A percentile compares a stretch with the other conserved stretches of the same genome.
phyloP scores from a whole-genome alignment of 2,797 vertebrate species.

The Nothura maculosa region DNA sequence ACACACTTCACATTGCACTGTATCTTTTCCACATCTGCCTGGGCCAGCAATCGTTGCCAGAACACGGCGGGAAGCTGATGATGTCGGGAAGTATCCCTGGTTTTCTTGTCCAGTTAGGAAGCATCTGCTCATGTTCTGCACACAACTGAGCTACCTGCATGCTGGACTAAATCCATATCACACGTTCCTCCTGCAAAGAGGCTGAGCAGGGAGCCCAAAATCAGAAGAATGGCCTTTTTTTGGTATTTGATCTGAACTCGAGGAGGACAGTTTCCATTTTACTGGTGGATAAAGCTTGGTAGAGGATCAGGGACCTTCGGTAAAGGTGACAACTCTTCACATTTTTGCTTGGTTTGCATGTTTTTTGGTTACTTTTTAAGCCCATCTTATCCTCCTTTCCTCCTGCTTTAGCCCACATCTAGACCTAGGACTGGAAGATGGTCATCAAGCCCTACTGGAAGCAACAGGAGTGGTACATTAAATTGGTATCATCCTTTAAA shows the following conservation, averaged over 20 bases:
- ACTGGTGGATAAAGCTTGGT: background rate
- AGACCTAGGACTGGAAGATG: background rate
- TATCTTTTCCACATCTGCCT: slow-evolving; percentile 11
- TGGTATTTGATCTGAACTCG: background rate
- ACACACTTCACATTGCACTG: background rate
- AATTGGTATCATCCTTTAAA: background rate
- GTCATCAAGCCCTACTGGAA: slow-evolving; percentile 46
- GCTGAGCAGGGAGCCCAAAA: background rate
- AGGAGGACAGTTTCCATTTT: background rate
- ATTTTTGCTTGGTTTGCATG: background rate
- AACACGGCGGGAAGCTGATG: slow-evolving; percentile 6
- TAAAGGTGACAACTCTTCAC: background rate
- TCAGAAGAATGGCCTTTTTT: background rate
- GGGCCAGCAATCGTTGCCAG: slow-evolving; percentile 13
- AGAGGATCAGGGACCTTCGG: fast-evolving
- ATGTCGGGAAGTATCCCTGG: slow-evolving; percentile 12
- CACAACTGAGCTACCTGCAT: slow-evolving; percentile 22
- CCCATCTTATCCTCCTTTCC: background rate
- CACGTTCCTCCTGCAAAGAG: background rate
- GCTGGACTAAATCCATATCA: background rate
- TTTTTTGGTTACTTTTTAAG: background rate
- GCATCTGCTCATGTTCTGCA: slow-evolving; percentile 27
- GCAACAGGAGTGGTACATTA: background rate
- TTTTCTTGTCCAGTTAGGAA: slow-evolving; percentile 20
- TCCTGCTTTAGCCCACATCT: background rate